A percentile compares a stretch with the other conserved stretches of the same genome.
Evolutionary conservation across 2,888 invertebrate species (phyloP).

Genomic region (Sinodicranocentrus sp.): DNA sequence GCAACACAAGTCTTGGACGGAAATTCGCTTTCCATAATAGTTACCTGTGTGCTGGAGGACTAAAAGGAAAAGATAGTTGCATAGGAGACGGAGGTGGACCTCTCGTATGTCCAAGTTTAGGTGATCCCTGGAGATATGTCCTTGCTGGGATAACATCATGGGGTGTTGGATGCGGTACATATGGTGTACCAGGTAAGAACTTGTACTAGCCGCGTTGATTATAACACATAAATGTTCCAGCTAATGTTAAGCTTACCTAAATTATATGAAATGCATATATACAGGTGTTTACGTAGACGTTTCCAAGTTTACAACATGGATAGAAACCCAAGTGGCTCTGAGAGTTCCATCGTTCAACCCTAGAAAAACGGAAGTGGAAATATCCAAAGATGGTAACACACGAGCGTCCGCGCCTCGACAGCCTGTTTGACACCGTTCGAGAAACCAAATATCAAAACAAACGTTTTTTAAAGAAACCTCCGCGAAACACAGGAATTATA

Average conservation of each 20-base stretch:
- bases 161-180: conserved; percentile 74
- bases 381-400: not conserved
- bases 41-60: conserved; percentile 76
- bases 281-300: conserved; percentile 71
- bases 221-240: not conserved
- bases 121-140: conserved; percentile 75
- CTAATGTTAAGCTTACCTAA: no score
- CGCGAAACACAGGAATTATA: no score
- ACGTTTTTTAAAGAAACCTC: no score
- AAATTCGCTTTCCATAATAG: conserved; percentile 72
- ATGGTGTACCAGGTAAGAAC: conserved; percentile 70
- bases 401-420: conserved; percentile 31
- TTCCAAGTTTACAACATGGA: conserved; percentile 72
- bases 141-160: conserved; percentile 74
- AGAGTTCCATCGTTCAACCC: conserved; percentile 70
- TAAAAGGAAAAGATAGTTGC: conserved; percentile 74
- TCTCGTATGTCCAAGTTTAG: conserved; percentile 72
- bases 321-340: conserved; percentile 66
- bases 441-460: no score
- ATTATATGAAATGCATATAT: no score
- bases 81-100: conserved; percentile 74
- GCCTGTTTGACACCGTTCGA: conserved; percentile 72
- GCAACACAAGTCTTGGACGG: conserved; percentile 72
- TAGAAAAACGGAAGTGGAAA: conserved; percentile 51
- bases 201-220: not conserved